phyloP scores from a whole-genome alignment of 1,140 invertebrate species.

The Macrostomum lignano region DNA sequence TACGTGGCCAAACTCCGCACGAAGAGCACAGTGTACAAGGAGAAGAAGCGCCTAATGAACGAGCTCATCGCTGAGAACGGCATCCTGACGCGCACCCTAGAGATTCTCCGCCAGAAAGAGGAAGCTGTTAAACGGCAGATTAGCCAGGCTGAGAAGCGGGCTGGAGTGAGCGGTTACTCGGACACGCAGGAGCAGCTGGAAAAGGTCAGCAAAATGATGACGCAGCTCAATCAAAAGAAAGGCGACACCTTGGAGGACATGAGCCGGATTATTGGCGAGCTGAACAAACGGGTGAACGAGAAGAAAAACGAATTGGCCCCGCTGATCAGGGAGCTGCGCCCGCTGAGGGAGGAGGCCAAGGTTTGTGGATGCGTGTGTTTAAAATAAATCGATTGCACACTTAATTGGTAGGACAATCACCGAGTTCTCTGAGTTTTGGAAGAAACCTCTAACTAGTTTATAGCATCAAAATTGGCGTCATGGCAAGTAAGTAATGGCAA shows the following conservation, averaged over 20 bases:
- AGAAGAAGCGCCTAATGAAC: slow-evolving; percentile 40
- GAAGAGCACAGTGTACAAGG: slow-evolving; percentile 48
- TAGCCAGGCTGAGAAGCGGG: slow-evolving; percentile 19
- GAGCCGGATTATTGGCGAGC: slow-evolving; percentile 31
- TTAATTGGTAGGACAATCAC: background rate
- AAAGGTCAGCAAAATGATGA: slow-evolving; percentile 33
- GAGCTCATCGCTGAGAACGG: slow-evolving; percentile 41
- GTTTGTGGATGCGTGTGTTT: background rate
- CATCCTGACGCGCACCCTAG: slow-evolving; percentile 35
- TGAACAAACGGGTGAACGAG: slow-evolving; percentile 32
- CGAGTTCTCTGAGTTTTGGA: too few relatives aligned
- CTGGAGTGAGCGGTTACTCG: slow-evolving; percentile 31
- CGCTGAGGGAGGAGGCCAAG: slow-evolving; percentile 5
- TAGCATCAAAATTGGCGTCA: too few relatives aligned
- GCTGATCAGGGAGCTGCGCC: slow-evolving; percentile 31
- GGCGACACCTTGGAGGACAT: slow-evolving; percentile 34
- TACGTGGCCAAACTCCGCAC: slow-evolving; percentile 46
- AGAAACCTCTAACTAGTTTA: too few relatives aligned
- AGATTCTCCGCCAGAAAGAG: slow-evolving; percentile 32
- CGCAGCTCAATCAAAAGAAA: slow-evolving; percentile 32
- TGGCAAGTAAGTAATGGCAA: too few relatives aligned
- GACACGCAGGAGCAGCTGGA: slow-evolving; percentile 33
- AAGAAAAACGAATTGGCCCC: slow-evolving; percentile 35
- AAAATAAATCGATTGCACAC: background rate
- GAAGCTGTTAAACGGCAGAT: slow-evolving; percentile 26